Base-by-base conservation (phyloP, 2,797 vertebrate genomes). In the Oophaga sylvatica region DNA sequence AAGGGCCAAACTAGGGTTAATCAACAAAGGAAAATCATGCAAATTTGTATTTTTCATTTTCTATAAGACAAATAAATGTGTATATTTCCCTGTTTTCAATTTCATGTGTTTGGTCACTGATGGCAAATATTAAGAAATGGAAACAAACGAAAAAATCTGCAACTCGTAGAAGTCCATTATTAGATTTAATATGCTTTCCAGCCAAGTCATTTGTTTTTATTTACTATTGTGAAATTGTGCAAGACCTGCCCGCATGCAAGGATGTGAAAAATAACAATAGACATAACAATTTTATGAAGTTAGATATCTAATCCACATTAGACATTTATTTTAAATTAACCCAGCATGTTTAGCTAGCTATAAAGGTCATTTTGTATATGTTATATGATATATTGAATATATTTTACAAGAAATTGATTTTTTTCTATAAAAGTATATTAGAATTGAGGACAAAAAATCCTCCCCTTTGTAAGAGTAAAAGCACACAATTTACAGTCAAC, bases 191-290 rank as follows among this genome's bases (percentile, higher is more conserved):
- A 62, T 22, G 16, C 20, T 76, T 82, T 41, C 48, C 57, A 79
- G 83, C 65, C 48, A 85, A 85, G 29, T 62, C 70, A 89, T 89
- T 89, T 86, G 84, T 82, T 85, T 82, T 86, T 85, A 45, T 89
- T 89, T 89, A 82, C 70, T 71, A 48, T 59, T 79, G 29, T 79
- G 73, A 45, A 83, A 22, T 77, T 87, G 22, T 45, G 22, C 80
- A 87, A 79, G 56, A 11, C 59, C 68, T 79, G 48, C 13, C 67
- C 75, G 68, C 48, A 53, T 80, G 11, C 48, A 73, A 68, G 35
- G 26, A 71, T 86, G 17, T 67, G 62, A 76, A 83, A 70, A 59
- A 80, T 80, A 63, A 56, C 62, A 62, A 63, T 48, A 88, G 29
- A 73, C 82, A 88, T 80, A 84, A 68, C 45, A 67, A 31, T 60